These are phyloP conservation scores for Aphrophora alni DNA, from an alignment of 2,888 invertebrate genomes.

Conservation along the genomic window DNA sequence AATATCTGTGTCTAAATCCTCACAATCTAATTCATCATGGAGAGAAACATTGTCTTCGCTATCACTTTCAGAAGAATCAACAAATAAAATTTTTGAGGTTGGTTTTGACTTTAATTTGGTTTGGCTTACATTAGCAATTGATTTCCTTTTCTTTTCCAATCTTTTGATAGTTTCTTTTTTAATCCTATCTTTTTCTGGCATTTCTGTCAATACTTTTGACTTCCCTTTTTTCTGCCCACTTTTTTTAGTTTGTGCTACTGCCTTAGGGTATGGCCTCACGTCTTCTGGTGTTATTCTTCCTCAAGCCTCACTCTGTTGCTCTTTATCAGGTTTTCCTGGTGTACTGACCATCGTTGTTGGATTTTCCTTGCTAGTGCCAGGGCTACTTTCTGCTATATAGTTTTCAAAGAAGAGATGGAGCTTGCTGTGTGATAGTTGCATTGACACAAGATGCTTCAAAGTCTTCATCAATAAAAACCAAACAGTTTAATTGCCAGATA, in stretches of 20 bases:
- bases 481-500: neutral
- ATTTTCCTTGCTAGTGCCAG: neutral
- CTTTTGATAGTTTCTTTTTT: neutral
- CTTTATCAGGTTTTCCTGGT: no score
- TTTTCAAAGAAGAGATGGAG: no score
- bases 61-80: neutral
- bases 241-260: no score
- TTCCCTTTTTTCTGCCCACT: no score
- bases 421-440: neutral
- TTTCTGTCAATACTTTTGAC: no score
- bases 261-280: no score
- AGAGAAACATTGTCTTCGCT: neutral
- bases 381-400: neutral
- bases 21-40: no score
- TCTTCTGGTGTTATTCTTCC: neutral
- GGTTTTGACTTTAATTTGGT: neutral
- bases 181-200: no score
- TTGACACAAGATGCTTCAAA: slow-evolving; percentile 2
- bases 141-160: neutral
- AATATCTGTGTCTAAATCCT: no score
- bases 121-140: neutral
- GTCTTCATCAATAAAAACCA: slow-evolving; percentile 10
- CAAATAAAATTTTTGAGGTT: neutral
- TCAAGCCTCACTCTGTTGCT: neutral
- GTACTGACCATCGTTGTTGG: neutral